Base-by-base conservation (phyloP, 2,797 vertebrate species). In the Lagodon rhomboides region DNA sequence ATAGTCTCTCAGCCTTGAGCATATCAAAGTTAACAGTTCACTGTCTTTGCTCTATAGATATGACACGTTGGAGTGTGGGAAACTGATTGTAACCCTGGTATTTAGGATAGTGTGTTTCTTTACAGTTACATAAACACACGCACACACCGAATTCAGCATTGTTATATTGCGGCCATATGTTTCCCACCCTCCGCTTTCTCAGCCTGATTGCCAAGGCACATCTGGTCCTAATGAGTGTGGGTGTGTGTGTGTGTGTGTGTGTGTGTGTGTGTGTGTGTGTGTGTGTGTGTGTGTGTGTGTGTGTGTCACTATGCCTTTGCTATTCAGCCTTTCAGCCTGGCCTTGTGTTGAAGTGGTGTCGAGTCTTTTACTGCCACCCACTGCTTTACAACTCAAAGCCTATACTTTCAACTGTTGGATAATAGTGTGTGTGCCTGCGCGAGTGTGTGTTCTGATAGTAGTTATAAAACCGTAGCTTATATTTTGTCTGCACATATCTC, bases 311-410 rank as follows among this genome's bases (percentile, higher is more conserved):
- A 44, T 63, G 79, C 63, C 59, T 82, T 56, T 80, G 81, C 82
- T 89, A 55, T 87, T 83, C 82, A 87, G 87, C 74, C 75, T 84
- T 78, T 81, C 77, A 83, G 84, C 75, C 67, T 87, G 91, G 90
- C 93, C 92, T 92, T 93, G 89, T 91, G 80, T 86, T 89, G 75
- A 79, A 89, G 78, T 88, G 84, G 77, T 95, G 91, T 94, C 93
- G 93, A 94, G 93, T 93, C 90, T 94, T 94, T 93, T 92, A 92
- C 84, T 88, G 86, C 90, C 89, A 89, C 90, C 91, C 91, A 91
- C 89, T 75, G 81, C 85, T 88, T 89, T 82, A 87, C 83, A 90
- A 81, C 86, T 75, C 77, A 77, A 77, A 90, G 74, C 68, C 81
- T 80, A 83, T 85, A 87, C 83, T 89, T 87, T 88, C 77, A 84